Base-by-base conservation (phyloP, 2,113 vertebrate genomes). In the Neolamprologus longior region DNA sequence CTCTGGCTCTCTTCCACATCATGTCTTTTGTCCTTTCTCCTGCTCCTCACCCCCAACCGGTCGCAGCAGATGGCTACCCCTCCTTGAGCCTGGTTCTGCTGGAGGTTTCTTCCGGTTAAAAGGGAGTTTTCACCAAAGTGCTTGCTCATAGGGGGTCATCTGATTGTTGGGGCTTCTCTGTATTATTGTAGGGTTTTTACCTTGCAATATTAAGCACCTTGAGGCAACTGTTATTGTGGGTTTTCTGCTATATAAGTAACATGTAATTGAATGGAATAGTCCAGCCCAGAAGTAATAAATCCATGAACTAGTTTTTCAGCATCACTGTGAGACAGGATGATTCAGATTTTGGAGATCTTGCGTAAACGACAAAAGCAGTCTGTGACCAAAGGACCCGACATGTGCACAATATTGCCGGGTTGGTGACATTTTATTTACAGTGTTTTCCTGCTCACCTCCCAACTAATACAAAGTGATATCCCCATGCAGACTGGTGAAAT, bases 271-370 rank as follows among this genome's bases (percentile, higher is more conserved):
- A 61, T 61, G 5, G 17, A 66, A 37, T 66, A 35, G 4, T n/a
- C 31, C 58, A 63, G 58, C 31, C 1, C 0, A 63, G 58, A 63
- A 35, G 31, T 11, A 63, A 11, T 63, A 11, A 63, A 35, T 63
- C 9, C 31, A 63, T 0, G 0, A 63, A 63, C 58, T 31, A 19
- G 58, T 63, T 63, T 63, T 35, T n/a, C 58, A 63, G 9, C 31
- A 35, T 63, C 5, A 63, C 58, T 33, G 28, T 63, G 58, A 63
- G 2, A 63, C 5, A 19, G 28, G 28, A 63, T 63, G 58, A 19
- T 33, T 11, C 58, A 19, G 58, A 63, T 63, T 63, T 63, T 63
- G 0, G 28, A 63, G 28, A 63, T 63, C 15, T 33, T 61, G 15
- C 15, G 0, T 19, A 61, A 61, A 1, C 6, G 15, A 61, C 57